phyloP scores from a whole-genome alignment of 2,888 invertebrate species.

The Chrysolina oricalcia region DNA sequence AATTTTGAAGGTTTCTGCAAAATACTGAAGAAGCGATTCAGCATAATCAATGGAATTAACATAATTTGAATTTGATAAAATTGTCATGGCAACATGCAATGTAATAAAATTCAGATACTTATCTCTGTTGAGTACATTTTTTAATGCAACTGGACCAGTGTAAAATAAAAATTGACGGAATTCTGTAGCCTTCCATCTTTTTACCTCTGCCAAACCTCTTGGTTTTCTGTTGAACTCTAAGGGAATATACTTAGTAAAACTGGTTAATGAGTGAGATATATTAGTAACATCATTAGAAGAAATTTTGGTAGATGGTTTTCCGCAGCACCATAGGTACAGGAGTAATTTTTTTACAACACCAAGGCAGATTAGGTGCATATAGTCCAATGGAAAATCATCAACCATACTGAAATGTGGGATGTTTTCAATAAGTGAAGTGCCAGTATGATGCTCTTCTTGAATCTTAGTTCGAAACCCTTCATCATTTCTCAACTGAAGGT shows the following conservation, averaged over 20 bases:
- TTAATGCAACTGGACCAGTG: slow-evolving; percentile 37
- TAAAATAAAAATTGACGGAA: slow-evolving; percentile 37
- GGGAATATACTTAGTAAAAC: slow-evolving; percentile 24
- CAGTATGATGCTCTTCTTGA: slow-evolving; percentile 48
- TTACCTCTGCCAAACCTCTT: slow-evolving; percentile 32
- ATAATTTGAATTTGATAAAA: slow-evolving; percentile 35
- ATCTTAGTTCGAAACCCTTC: slow-evolving; percentile 39
- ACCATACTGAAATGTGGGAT: slow-evolving; percentile 47
- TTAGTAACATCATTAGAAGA: slow-evolving; percentile 22
- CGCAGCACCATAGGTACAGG: slow-evolving; percentile 35
- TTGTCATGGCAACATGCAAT: slow-evolving; percentile 37
- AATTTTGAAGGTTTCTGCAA: slow-evolving; percentile 40
- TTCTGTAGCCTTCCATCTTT: slow-evolving; percentile 41
- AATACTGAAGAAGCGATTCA: slow-evolving; percentile 42
- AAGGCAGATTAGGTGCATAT: slow-evolving; percentile 47
- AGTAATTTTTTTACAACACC: slow-evolving; percentile 37
- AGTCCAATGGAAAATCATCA: slow-evolving; percentile 51
- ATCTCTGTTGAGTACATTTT: slow-evolving; percentile 30
- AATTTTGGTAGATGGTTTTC: slow-evolving; percentile 35
- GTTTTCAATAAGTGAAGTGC: slow-evolving; percentile 40
- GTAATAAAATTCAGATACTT: slow-evolving; percentile 37
- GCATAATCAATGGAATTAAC: slow-evolving; percentile 35
- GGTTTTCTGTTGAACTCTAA: slow-evolving; percentile 42
- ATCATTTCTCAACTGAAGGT: slow-evolving; percentile 42
- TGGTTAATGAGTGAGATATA: slow-evolving; percentile 35